Conservation (phyloP, 2,113 vertebrate species). For the Pollimyrus isidori region DNA sequence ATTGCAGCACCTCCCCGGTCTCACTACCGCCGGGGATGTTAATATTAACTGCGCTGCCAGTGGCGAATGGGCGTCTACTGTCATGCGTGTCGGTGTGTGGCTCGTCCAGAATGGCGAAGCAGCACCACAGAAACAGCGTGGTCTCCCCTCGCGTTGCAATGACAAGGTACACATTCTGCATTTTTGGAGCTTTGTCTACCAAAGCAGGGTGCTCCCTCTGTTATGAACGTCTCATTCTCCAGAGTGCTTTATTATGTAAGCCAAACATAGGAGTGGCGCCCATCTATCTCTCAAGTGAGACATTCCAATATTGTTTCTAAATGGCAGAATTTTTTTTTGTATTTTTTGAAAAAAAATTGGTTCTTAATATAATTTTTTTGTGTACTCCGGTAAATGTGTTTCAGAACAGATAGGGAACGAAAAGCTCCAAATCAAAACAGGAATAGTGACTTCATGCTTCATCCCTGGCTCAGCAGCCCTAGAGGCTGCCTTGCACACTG, state of each 20-base stretch:
- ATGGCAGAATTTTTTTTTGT: conserved; percentile 23
- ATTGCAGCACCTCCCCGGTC: conserved; percentile 84
- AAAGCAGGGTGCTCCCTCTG: neutral
- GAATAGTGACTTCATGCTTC: conserved; percentile 38
- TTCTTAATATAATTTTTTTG: neutral
- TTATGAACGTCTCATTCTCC: neutral
- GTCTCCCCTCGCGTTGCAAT: conserved; percentile 34
- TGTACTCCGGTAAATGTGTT: neutral
- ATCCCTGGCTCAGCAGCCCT: conserved; percentile 51
- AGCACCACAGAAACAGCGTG: neutral
- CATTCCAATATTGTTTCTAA: neutral
- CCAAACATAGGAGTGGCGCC: neutral
- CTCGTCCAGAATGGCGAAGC: neutral
- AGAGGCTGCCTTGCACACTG: conserved; percentile 56
- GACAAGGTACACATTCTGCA: neutral
- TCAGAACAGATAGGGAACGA: conserved; percentile 40
- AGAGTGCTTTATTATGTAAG: neutral
- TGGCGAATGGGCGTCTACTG: neutral
- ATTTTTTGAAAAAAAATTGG: neutral
- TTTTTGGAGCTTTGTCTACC: neutral
- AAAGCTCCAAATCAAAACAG: conserved; percentile 54
- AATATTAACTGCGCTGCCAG: conserved; percentile 67
- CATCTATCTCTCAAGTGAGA: neutral
- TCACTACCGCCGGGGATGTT: conserved; percentile 76
- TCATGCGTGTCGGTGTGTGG: neutral